phyloP scores from a whole-genome alignment of 2,888 invertebrate species.

The Lasius platythorax region DNA sequence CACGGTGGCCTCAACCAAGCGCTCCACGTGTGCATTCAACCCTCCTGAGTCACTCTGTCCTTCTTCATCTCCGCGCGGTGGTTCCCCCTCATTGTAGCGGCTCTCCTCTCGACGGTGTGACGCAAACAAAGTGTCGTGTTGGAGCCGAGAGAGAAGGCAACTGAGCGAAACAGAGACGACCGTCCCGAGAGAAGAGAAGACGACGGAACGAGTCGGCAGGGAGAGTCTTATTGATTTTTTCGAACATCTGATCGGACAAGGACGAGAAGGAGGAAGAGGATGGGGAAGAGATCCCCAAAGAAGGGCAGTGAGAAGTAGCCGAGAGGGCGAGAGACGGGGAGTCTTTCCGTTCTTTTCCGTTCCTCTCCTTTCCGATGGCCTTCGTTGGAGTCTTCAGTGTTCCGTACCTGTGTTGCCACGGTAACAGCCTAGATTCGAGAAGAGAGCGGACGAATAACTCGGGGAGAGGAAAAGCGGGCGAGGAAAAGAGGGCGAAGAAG shows the following conservation, averaged over 20 bases:
- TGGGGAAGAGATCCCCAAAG: background rate
- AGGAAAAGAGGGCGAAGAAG: slow-evolving; percentile 45
- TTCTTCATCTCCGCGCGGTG: background rate
- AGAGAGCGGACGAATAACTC: slow-evolving; percentile 30
- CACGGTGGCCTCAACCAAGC: slow-evolving; percentile 29
- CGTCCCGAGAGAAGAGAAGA: slow-evolving; percentile 24
- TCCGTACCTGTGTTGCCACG: slow-evolving; percentile 76
- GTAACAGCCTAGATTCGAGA: slow-evolving; percentile 81
- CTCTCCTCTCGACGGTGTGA: slow-evolving; percentile 18
- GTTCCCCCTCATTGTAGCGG: slow-evolving; percentile 17
- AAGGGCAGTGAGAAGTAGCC: slow-evolving; percentile 9
- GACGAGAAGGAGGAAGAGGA: slow-evolving; percentile 23
- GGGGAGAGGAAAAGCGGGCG: slow-evolving; percentile 12
- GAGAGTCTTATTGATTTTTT: slow-evolving; percentile 72
- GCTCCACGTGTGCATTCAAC: slow-evolving; percentile 55
- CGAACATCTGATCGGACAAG: slow-evolving; percentile 69
- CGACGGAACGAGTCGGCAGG: slow-evolving; percentile 28
- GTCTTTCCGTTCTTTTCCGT: slow-evolving; percentile 24
- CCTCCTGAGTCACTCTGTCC: slow-evolving; percentile 28
- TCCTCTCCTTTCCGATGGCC: slow-evolving; percentile 38
- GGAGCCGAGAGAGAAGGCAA: slow-evolving; percentile 31
- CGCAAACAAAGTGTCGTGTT: slow-evolving; percentile 41
- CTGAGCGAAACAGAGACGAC: slow-evolving; percentile 10
- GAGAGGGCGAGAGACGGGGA: slow-evolving; percentile 19
- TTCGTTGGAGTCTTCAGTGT: slow-evolving; percentile 51